Percentiles rank a stretch among this genome's conserved stretches.
These are phyloP conservation scores for Mormyrops attenuatus DNA, from an alignment of 2,797 vertebrate genomes.

Conservation along the genomic window DNA sequence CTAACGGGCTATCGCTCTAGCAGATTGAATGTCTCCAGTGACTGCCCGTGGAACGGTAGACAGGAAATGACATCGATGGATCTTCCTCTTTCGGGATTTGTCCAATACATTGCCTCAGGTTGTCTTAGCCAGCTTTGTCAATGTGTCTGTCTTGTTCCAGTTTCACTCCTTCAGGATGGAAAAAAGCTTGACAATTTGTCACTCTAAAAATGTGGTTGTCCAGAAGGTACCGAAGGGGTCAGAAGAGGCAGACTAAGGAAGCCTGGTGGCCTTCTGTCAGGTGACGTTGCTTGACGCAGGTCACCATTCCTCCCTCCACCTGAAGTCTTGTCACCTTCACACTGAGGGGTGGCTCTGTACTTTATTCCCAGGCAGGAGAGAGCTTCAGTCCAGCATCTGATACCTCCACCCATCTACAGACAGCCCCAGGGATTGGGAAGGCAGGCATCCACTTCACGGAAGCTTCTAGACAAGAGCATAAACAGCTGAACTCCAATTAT, in stretches of 20 bases:
- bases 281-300: background rate
- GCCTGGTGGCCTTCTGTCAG: background rate
- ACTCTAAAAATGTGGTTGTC: background rate
- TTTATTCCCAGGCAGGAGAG: background rate
- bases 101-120: background rate
- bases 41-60: background rate
- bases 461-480: background rate
- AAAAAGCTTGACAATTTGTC: background rate
- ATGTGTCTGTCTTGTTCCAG: background rate
- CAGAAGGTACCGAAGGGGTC: background rate
- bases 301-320: background rate
- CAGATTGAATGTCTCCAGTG: background rate
- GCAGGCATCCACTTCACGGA: background rate
- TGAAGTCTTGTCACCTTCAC: background rate
- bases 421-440: background rate
- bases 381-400: background rate
- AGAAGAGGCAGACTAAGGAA: background rate
- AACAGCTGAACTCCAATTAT: slow-evolving; percentile 17
- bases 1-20: background rate
- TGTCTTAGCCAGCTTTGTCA: background rate
- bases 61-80: slow-evolving; percentile 9
- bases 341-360: background rate
- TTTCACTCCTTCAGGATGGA: background rate
- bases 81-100: background rate
- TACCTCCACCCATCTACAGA: background rate